These are phyloP conservation scores for Phortica magna DNA, from an alignment of 2,888 invertebrate genomes.

Conservation along the genomic window DNA sequence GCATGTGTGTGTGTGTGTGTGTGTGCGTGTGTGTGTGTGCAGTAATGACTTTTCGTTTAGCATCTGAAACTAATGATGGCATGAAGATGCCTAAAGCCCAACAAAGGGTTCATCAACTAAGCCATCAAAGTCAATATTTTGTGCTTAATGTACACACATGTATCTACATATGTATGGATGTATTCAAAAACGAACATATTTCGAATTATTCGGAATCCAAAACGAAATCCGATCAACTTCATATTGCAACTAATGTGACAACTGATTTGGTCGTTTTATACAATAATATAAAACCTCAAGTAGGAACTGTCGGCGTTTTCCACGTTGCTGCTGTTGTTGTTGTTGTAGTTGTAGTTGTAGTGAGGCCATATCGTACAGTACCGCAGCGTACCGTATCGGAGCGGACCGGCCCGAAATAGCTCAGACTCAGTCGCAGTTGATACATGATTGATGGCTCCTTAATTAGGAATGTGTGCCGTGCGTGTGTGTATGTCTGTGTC, in stretches of 20 bases:
- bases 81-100: background rate
- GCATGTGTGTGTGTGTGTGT: background rate
- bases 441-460: conserved; percentile 71
- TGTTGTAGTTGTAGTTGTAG: background rate
- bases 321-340: background rate
- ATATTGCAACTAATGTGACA: conserved; percentile 56
- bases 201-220: conserved; percentile 45
- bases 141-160: background rate
- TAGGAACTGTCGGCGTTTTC: background rate
- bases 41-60: conserved; percentile 58
- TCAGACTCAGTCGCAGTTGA: conserved; percentile 52
- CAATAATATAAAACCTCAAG: background rate
- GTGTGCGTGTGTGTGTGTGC: background rate
- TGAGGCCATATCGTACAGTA: conserved; percentile 44
- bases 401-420: conserved; percentile 62
- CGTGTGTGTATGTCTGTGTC: background rate
- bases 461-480: conserved; percentile 66
- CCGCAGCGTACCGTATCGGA: conserved; percentile 54
- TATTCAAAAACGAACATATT: background rate
- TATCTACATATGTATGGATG: background rate
- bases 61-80: conserved; percentile 63
- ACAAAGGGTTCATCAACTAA: too few relatives aligned
- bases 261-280: conserved; percentile 50
- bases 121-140: too few relatives aligned
- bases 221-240: conserved; percentile 66